Evolutionary conservation across 1,140 invertebrate genomes (phyloP), one percentile per base, ranked within the genome.

Genomic region (Hylaeus anthracinus): DNA sequence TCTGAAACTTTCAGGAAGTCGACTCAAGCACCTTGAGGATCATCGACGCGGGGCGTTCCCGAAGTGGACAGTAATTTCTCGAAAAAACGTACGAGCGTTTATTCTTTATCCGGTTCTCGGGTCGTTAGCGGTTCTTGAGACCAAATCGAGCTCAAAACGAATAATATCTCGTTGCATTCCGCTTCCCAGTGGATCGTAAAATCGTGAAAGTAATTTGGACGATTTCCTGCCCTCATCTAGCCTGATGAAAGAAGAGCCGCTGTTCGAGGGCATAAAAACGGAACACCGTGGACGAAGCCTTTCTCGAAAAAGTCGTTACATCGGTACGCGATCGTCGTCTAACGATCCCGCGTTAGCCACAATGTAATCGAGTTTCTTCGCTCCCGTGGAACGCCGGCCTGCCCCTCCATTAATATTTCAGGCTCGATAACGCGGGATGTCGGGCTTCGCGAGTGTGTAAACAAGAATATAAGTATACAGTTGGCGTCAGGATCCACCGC

Each of bases 361-460:
- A 58, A 66, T 51, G 61, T 73, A 79, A 56, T 51, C 53, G 61
- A 73, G 56, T 37, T 39, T 26, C 37, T 43, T 48, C 26, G 3
- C 1, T 3, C 15, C 5, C 12, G 5, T 37, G 26, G 48, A 12
- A n/a, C 51, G 5, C 39, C 37, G 53, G 5, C 45, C 63, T 69
- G 51, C 53, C 48, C 55, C 12, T 63, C 61, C 51, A 39, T 85
- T 77, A 79, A 75, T 82, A 82, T 82, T 72, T 69, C 67, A 45
- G 3, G 61, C 66, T 6, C 56, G 41, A 81, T 72, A 56, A 78
- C n/a, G 53, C 41, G 37, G 64, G 71, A 64, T 55, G 65, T 5
- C 9, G 37, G 76, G 51, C n/a, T 76, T 70, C 69, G 51, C 41
- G 55, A 48, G 26, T 26, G 26, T 26, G 26, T 26, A 26, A 26